phyloP scores from a whole-genome alignment of 2,888 invertebrate species.

The Conistra vaccinii region DNA sequence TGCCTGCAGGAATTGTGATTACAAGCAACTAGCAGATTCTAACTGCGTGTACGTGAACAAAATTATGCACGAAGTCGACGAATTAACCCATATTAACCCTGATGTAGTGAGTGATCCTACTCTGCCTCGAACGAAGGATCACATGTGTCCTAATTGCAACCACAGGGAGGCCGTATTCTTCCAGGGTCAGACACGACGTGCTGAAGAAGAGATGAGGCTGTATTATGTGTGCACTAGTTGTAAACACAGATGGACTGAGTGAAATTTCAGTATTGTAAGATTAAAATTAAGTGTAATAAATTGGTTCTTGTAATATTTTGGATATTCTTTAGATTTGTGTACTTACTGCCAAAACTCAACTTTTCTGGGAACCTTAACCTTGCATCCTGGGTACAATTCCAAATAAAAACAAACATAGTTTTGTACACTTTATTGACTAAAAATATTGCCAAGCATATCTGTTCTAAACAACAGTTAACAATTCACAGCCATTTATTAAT shows the following conservation, averaged over 20 bases:
- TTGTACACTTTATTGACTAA: conserved; percentile 83
- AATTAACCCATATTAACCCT: conserved; percentile 99
- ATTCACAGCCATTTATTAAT: conserved; percentile 89
- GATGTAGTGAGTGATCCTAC: conserved; percentile 99
- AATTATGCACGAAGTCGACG: conserved; percentile 99
- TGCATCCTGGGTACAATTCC: background rate
- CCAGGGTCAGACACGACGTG: conserved; percentile 97
- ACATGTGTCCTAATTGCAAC: conserved; percentile 98
- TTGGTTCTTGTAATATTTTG: conserved; percentile 23
- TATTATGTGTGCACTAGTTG: conserved; percentile 99
- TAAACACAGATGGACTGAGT: conserved; percentile 99
- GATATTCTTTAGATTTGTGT: conserved; percentile 23
- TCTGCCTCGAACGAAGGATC: conserved; percentile 99
- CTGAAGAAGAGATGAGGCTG: conserved; percentile 99
- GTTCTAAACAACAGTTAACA: conserved; percentile 87
- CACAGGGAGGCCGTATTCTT: conserved; percentile 99
- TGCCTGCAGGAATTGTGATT: conserved; percentile 99
- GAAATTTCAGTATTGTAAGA: conserved; percentile 68
- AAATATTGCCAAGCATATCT: conserved; percentile 87
- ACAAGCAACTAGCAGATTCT: conserved; percentile 98
- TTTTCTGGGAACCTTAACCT: background rate
- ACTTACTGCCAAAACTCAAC: too few species aligned
- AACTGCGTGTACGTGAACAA: conserved; percentile 99
- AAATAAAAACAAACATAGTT: conserved; percentile 56
- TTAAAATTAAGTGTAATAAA: conserved; percentile 67